phyloP scores from a whole-genome alignment of 1,140 invertebrate genomes.

The Aphaenogaster rudis region DNA sequence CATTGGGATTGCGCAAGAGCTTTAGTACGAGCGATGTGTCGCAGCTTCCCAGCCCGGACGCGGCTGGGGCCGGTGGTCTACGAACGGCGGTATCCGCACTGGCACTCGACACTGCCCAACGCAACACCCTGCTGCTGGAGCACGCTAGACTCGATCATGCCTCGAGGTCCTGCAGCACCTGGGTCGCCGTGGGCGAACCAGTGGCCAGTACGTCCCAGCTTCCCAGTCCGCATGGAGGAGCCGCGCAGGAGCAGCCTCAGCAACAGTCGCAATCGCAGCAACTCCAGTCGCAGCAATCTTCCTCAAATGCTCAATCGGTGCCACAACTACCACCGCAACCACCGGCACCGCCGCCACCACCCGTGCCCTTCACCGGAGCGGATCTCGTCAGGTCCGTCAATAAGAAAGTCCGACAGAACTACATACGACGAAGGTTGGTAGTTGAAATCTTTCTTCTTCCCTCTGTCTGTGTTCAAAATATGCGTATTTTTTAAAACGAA shows the following conservation, averaged over 20 bases:
- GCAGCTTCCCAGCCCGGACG: slow-evolving; percentile 87
- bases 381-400: slow-evolving; percentile 93
- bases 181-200: slow-evolving; percentile 93
- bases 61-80: slow-evolving; percentile 73
- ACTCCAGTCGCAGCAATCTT: slow-evolving; percentile 48
- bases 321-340: slow-evolving; percentile 84
- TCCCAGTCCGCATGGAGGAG: slow-evolving; percentile 91
- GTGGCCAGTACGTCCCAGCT: slow-evolving; percentile 91
- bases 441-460: background rate
- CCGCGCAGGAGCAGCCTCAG: slow-evolving; percentile 81
- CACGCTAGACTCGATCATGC: slow-evolving; percentile 89
- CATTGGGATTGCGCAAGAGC: slow-evolving; percentile 93
- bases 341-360: slow-evolving; percentile 85
- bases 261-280: slow-evolving; percentile 30
- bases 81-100: slow-evolving; percentile 90
- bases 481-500: background rate
- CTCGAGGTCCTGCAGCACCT: slow-evolving; percentile 94
- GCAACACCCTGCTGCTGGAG: slow-evolving; percentile 88
- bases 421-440: slow-evolving; percentile 82
- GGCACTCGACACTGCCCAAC: slow-evolving; percentile 89
- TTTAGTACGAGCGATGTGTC: slow-evolving; percentile 93
- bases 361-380: slow-evolving; percentile 89
- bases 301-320: slow-evolving; percentile 42
- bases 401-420: slow-evolving; percentile 91
- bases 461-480: background rate